Evolutionary conservation across 1,140 invertebrate genomes (phyloP), one percentile per base, ranked within the genome.

Genomic region (Lepidurus couesii): DNA sequence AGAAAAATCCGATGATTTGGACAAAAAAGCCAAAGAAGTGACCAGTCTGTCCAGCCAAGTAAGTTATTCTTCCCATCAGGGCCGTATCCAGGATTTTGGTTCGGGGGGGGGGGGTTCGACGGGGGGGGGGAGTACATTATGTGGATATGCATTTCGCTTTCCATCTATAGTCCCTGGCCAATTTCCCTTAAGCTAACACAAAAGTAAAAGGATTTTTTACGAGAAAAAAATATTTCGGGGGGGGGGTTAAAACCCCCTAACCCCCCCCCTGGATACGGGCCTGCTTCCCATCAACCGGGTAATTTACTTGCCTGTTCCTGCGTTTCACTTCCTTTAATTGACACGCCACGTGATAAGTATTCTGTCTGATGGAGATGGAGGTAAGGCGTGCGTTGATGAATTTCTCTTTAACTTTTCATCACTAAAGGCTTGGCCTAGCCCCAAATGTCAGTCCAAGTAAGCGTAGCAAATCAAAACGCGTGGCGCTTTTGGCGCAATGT

Each of bases 41-140:
- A 89, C 92, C 80, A 91, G 95, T 77, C 87, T 94, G 45, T 92
- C 91, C 79, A 91, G 90, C 83, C 94, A 94, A 87, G 89, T 93
- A 83, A 88, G 86, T 79, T 65, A 78, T 75, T 75, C 78, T 75
- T 77, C 34, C 10, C 73, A n/a, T 77, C 42, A 44, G n/a, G n/a
- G n/a, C n/a, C n/a, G n/a, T n/a, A n/a, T n/a, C n/a, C n/a, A n/a
- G n/a, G n/a, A n/a, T n/a, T n/a, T n/a, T n/a, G n/a, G n/a, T n/a
- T n/a, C n/a, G n/a, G n/a, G n/a, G n/a, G n/a, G n/a, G n/a, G n/a
- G n/a, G n/a, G n/a, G n/a, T n/a, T n/a, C n/a, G n/a, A n/a, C n/a
- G n/a, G n/a, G n/a, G n/a, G n/a, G n/a, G n/a, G n/a, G n/a, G n/a
- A n/a, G n/a, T n/a, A n/a, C n/a, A n/a, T n/a, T n/a, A n/a, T n/a